Conservation (phyloP, 1,140 invertebrate species). For the Cydia fagiglandana region DNA sequence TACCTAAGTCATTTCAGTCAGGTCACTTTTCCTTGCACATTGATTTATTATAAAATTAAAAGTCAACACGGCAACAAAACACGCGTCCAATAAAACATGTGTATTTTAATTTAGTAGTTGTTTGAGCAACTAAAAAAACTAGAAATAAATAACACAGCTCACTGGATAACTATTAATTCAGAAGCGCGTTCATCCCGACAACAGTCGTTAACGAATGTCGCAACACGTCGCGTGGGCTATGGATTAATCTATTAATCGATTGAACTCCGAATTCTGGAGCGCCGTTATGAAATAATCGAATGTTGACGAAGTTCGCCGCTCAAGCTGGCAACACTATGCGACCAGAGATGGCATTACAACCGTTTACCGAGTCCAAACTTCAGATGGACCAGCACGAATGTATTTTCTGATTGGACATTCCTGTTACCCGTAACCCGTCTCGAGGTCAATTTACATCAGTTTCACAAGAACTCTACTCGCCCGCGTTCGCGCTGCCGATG, state of each 20-base stretch:
- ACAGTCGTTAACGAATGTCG: conserved; percentile 13
- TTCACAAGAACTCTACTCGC: neutral
- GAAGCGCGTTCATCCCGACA: conserved; percentile 6
- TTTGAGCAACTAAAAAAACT: neutral
- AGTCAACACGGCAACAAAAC: too few species aligned
- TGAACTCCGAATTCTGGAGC: conserved; percentile 21
- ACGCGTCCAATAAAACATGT: too few species aligned
- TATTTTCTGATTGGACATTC: neutral
- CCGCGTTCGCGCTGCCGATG: neutral
- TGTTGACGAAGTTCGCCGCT: conserved; percentile 11
- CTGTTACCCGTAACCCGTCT: too few species aligned
- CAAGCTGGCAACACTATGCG: conserved; percentile 11
- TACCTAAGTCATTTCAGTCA: too few species aligned
- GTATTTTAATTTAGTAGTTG: too few species aligned
- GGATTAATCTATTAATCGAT: conserved; percentile 31
- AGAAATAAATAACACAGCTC: neutral
- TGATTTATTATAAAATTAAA: too few species aligned
- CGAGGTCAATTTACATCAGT: neutral
- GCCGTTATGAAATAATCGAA: conserved; percentile 30
- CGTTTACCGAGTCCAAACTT: neutral
- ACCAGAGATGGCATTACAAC: neutral
- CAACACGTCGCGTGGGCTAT: conserved; percentile 17
- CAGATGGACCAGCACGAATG: neutral
- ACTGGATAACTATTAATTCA: neutral
- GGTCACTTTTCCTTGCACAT: too few species aligned